phyloP scores from a whole-genome alignment of 2,797 vertebrate species.

The Dallia pectoralis region DNA sequence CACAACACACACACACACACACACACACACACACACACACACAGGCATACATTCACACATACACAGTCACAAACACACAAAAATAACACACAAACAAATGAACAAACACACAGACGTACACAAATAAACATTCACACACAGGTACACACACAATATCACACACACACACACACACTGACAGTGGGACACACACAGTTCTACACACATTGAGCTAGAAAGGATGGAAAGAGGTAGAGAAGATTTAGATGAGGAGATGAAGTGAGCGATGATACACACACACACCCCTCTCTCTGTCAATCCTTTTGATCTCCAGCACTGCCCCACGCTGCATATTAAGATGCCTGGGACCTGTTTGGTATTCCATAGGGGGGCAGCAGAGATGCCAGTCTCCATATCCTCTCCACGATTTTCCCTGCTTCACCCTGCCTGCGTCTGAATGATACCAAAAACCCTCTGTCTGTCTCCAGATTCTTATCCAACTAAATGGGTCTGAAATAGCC shows the following conservation, averaged over 20 bases:
- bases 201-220: neutral
- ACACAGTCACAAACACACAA: too few relatives aligned
- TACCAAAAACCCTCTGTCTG: constrained; percentile 71
- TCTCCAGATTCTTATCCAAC: constrained; percentile 76
- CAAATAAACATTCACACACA: neutral
- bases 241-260: constrained; percentile 2
- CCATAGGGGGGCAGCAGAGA: constrained; percentile 66
- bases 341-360: constrained; percentile 74
- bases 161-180: constrained; percentile 3
- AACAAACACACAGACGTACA: neutral
- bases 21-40: neutral
- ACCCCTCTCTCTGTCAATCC: constrained; percentile 64
- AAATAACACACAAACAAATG: too few relatives aligned
- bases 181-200: neutral
- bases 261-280: constrained; percentile 4
- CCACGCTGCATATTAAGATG: constrained; percentile 77
- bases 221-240: neutral
- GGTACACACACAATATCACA: neutral
- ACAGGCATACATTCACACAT: too few relatives aligned
- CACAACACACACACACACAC: too few relatives aligned
- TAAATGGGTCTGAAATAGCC: constrained; percentile 77
- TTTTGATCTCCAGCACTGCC: constrained; percentile 75
- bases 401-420: constrained; percentile 47
- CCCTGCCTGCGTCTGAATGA: constrained; percentile 61
- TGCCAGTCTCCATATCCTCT: constrained; percentile 77